A percentile compares a stretch with the other conserved stretches of the same genome.
These are phyloP conservation scores for Hemicrepidius hirtus DNA, from an alignment of 2,888 invertebrate species.

Conservation along the genomic window DNA sequence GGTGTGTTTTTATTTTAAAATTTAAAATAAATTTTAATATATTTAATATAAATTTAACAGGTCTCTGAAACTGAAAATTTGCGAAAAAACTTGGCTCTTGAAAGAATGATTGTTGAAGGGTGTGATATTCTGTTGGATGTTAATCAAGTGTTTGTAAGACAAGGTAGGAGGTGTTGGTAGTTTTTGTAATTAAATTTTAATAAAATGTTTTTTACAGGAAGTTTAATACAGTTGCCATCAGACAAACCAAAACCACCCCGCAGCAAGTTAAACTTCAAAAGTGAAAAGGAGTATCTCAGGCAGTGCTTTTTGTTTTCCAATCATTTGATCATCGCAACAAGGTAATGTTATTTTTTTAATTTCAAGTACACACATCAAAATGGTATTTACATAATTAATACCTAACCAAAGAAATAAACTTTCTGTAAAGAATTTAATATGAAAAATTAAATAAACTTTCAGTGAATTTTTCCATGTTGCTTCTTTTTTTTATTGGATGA, in stretches of 20 bases:
- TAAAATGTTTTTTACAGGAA: constrained; percentile 74
- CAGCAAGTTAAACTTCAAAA: constrained; percentile 78
- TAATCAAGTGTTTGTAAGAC: constrained; percentile 94
- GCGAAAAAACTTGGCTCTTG: constrained; percentile 92
- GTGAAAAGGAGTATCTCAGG: constrained; percentile 82
- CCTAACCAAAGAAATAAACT: too few relatives aligned
- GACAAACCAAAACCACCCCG: constrained; percentile 77
- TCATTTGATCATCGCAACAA: constrained; percentile 89
- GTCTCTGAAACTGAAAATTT: constrained; percentile 95
- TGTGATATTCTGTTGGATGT: constrained; percentile 94
- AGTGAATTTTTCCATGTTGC: too few relatives aligned
- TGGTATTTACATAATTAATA: background rate
- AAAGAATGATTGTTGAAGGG: constrained; percentile 95
- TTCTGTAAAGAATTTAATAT: too few relatives aligned
- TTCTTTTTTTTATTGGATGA: too few relatives aligned
- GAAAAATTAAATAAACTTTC: too few relatives aligned
- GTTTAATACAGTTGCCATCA: constrained; percentile 82
- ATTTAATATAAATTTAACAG: constrained; percentile 70
- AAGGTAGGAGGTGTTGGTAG: constrained; percentile 83
- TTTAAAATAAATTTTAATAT: constrained; percentile 16
- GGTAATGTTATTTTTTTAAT: constrained; percentile 69
- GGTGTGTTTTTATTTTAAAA: constrained; percentile 70
- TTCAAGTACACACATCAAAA: constrained; percentile 8
- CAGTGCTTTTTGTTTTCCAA: constrained; percentile 95
- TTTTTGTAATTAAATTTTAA: constrained; percentile 10